Evolutionary conservation across 2,113 vertebrate species (phyloP).

Genomic region (Phaethon lepturus): DNA sequence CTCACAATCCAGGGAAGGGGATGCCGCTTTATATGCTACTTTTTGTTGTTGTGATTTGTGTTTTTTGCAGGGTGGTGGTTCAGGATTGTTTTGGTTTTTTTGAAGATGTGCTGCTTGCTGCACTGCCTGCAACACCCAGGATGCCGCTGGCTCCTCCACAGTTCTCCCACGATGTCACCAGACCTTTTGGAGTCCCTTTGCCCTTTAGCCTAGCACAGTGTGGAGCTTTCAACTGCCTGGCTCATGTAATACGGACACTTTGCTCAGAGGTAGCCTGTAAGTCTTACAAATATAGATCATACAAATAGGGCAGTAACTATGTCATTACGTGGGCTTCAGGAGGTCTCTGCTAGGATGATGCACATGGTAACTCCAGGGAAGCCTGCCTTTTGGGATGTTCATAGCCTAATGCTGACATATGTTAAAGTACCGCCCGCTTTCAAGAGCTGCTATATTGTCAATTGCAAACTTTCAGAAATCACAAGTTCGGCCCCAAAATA

Average conservation of each 20-base stretch:
- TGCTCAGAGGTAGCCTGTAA: not conserved
- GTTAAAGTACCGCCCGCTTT: not conserved
- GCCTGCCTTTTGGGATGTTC: not conserved
- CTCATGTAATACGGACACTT: not conserved
- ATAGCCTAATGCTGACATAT: not conserved
- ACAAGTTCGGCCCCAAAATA: not conserved
- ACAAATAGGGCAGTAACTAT: not conserved
- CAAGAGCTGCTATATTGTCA: not conserved
- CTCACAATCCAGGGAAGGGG: not conserved
- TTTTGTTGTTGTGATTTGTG: not conserved
- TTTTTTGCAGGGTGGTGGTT: not conserved
- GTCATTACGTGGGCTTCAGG: not conserved
- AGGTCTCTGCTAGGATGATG: not conserved
- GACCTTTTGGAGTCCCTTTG: not conserved
- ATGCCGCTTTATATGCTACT: not conserved
- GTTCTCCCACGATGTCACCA: rapidly evolving
- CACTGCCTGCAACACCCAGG: not conserved
- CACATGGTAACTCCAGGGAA: not conserved
- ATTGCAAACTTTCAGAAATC: not conserved
- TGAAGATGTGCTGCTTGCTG: rapidly evolving
- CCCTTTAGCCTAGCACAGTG: not conserved
- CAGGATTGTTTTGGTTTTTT: too few species aligned
- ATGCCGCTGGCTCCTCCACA: not conserved
- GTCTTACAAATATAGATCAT: not conserved
- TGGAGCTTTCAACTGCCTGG: not conserved